These are phyloP conservation scores for Coccyzus lansbergi DNA, from an alignment of 2,797 vertebrate species.

Conservation along the genomic window DNA sequence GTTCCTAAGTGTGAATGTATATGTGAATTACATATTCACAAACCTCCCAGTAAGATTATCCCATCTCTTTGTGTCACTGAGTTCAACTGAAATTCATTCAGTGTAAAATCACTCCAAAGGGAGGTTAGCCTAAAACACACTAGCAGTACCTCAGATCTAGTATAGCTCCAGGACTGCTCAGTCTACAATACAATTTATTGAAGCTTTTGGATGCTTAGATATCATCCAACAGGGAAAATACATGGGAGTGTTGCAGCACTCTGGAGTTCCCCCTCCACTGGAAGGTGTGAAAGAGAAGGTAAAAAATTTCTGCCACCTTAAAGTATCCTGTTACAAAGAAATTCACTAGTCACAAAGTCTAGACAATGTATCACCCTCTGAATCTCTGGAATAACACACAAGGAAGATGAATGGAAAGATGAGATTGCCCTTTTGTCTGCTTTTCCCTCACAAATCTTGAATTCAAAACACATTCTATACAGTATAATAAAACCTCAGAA, in stretches of 20 bases:
- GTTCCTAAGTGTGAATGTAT: neutral
- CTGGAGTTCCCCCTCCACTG: neutral
- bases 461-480: slow-evolving; percentile 23
- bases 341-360: neutral
- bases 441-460: slow-evolving; percentile 9
- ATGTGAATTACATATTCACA: neutral
- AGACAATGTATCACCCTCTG: neutral
- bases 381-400: neutral
- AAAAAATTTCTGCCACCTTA: neutral
- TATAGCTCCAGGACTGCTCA: neutral
- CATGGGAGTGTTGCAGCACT: neutral
- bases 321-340: neutral
- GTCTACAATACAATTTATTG: neutral
- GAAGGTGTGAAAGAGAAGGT: neutral
- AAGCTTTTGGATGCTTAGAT: neutral
- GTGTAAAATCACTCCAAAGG: neutral
- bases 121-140: neutral
- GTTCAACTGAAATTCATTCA: neutral
- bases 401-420: neutral
- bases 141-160: neutral
- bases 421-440: slow-evolving; percentile 18
- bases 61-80: neutral
- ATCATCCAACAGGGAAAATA: neutral
- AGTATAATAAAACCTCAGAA: slow-evolving; percentile 39
- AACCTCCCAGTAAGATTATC: neutral